Percentiles rank a stretch among this genome's conserved stretches.
phyloP scores from a whole-genome alignment of 2,888 invertebrate genomes.

The Drosophila prostipennis region DNA sequence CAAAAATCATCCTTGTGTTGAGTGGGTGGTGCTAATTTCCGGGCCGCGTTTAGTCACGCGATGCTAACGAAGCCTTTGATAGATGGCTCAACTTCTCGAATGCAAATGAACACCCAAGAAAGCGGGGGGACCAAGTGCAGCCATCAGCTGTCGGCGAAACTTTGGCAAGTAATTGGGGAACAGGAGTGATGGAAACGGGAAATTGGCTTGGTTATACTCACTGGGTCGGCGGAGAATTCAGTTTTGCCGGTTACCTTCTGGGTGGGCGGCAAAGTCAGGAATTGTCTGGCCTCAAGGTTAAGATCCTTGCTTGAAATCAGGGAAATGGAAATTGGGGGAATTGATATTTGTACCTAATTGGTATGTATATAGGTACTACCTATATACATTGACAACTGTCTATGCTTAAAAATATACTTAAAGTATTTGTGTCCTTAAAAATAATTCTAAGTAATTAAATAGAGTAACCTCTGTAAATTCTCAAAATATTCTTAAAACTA shows the following conservation, averaged over 20 bases:
- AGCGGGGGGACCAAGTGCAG: constrained; percentile 22
- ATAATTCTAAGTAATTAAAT: too few relatives aligned
- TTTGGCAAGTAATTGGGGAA: constrained; percentile 68
- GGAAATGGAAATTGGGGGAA: constrained; percentile 1
- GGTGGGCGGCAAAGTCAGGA: constrained; percentile 12
- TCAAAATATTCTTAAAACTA: too few relatives aligned
- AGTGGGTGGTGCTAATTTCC: constrained; percentile 49
- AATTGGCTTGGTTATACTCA: constrained; percentile 47
- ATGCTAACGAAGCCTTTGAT: constrained; percentile 72
- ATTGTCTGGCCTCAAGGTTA: constrained; percentile 56
- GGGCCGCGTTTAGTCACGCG: constrained; percentile 59
- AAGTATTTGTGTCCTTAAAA: too few relatives aligned
- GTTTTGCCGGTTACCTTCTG: constrained; percentile 2
- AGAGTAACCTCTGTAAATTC: too few relatives aligned
- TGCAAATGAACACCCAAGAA: constrained; percentile 33
- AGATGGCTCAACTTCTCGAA: constrained; percentile 47
- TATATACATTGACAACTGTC: too few relatives aligned
- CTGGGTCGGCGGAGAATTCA: constrained; percentile 35
- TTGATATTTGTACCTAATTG: not conserved
- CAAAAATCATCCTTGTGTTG: constrained; percentile 10
- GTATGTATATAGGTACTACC: too few relatives aligned
- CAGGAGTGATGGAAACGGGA: constrained; percentile 50
- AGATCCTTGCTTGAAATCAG: constrained; percentile 8
- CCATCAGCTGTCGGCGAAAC: constrained; percentile 60
- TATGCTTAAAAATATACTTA: too few relatives aligned